Evolutionary conservation across 1,140 invertebrate genomes (phyloP).

Genomic region (Drosophila repletoides): DNA sequence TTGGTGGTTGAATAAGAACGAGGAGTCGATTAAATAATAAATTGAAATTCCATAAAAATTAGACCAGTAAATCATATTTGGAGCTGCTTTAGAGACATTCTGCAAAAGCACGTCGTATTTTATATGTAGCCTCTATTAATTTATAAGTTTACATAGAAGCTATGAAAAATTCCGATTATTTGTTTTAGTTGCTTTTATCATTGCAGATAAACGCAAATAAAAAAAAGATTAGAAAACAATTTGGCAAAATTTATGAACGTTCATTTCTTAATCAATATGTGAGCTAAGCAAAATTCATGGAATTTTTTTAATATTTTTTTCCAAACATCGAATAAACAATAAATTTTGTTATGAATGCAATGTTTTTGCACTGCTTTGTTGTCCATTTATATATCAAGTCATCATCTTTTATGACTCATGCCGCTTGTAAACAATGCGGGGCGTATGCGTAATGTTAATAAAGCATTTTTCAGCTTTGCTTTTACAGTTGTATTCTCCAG

Average conservation of each 20-base stretch:
- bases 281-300: background rate
- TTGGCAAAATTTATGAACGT: background rate
- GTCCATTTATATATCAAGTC: conserved; percentile 22
- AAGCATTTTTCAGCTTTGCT: conserved; percentile 27
- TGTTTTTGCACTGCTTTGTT: background rate
- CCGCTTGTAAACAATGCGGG: background rate
- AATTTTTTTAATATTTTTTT: background rate
- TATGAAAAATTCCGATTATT: too few species aligned
- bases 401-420: conserved; percentile 50
- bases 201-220: too few species aligned
- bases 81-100: too few species aligned
- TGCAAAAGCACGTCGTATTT: too few species aligned
- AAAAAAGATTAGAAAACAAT: background rate
- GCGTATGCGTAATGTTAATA: conserved; percentile 61
- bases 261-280: background rate
- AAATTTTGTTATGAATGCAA: background rate
- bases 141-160: too few species aligned
- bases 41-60: too few species aligned
- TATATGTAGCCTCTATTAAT: too few species aligned
- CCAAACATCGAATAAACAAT: background rate
- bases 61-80: too few species aligned
- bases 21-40: too few species aligned
- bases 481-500: conserved; percentile 11
- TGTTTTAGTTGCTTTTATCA: too few species aligned
- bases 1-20: too few species aligned